A percentile compares a stretch with the other conserved stretches of the same genome.
phyloP scores from a whole-genome alignment of 2,888 invertebrate genomes.

The Agrilus mali region DNA sequence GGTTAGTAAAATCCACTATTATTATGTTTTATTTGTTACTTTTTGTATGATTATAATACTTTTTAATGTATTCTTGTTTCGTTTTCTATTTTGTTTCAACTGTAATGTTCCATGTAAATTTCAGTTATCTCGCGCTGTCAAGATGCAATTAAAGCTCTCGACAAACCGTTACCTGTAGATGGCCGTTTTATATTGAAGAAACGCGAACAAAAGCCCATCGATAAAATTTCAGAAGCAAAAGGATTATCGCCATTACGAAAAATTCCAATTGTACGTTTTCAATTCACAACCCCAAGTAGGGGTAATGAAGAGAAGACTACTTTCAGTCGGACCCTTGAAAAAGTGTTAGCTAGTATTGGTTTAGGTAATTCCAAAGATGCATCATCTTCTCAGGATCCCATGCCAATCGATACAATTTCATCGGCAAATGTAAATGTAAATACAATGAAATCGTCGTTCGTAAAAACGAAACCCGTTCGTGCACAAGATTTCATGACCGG shows the following conservation, averaged over 20 bases:
- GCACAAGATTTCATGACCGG: slow-evolving; percentile 2
- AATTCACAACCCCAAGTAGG: slow-evolving; percentile 17
- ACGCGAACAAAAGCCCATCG: slow-evolving; percentile 6
- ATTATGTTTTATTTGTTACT: slow-evolving; percentile 1
- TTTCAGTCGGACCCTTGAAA: slow-evolving; percentile 10
- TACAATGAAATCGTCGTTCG: neutral
- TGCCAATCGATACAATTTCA: neutral
- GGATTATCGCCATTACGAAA: slow-evolving; percentile 20
- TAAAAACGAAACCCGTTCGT: neutral
- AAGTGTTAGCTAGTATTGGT: slow-evolving; percentile 11
- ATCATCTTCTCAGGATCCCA: neutral
- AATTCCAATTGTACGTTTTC: slow-evolving; percentile 17
- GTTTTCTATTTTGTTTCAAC: neutral
- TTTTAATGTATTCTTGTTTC: no score
- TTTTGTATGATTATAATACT: no score
- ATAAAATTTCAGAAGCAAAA: slow-evolving; percentile 13
- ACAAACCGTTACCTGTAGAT: slow-evolving; percentile 18
- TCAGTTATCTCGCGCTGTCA: slow-evolving; percentile 33
- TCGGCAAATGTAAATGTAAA: neutral
- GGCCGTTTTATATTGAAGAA: slow-evolving; percentile 23
- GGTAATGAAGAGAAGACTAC: slow-evolving; percentile 10
- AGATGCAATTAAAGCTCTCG: slow-evolving; percentile 28
- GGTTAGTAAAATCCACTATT: slow-evolving; percentile 24
- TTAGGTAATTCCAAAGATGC: slow-evolving; percentile 1
- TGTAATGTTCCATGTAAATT: slow-evolving; percentile 14